Percentiles rank a stretch among this genome's conserved stretches.
Evolutionary conservation across 2,888 invertebrate species (phyloP).

Genomic region (Sesia apiformis): DNA sequence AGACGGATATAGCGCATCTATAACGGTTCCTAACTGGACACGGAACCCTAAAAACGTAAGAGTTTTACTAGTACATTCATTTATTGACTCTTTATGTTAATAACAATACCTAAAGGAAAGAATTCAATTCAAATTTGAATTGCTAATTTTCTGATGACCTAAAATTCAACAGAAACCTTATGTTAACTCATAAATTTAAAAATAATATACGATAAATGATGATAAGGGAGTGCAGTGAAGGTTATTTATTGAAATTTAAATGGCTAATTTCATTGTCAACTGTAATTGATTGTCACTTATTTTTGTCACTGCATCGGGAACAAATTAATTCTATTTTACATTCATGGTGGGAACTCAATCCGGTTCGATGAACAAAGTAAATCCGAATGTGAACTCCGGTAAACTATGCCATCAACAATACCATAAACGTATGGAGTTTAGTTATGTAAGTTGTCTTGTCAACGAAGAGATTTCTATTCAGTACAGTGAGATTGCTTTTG

Average conservation of each 20-base stretch:
- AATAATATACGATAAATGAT: no score
- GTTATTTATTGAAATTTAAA: neutral
- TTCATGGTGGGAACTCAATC: neutral
- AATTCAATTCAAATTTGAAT: no score
- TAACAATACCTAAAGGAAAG: no score
- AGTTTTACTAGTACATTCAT: no score
- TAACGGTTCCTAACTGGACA: no score
- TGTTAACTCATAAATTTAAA: no score
- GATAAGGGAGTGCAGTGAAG: neutral
- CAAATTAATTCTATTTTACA: no score
- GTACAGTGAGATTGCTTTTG: neutral
- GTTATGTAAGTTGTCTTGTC: slow-evolving; percentile 58
- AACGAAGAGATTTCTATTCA: slow-evolving; percentile 22
- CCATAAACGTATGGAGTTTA: slow-evolving; percentile 37
- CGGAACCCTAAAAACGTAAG: no score
- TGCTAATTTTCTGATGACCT: no score
- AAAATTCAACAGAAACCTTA: no score
- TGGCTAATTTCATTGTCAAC: neutral
- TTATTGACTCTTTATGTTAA: no score
- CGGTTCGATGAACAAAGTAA: neutral
- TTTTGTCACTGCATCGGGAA: neutral
- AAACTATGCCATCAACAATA: slow-evolving; percentile 16
- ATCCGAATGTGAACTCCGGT: neutral
- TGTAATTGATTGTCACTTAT: neutral
- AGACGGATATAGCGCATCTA: no score